Conservation (phyloP, 1,140 invertebrate species). For the Pentalonia nigronervosa region DNA sequence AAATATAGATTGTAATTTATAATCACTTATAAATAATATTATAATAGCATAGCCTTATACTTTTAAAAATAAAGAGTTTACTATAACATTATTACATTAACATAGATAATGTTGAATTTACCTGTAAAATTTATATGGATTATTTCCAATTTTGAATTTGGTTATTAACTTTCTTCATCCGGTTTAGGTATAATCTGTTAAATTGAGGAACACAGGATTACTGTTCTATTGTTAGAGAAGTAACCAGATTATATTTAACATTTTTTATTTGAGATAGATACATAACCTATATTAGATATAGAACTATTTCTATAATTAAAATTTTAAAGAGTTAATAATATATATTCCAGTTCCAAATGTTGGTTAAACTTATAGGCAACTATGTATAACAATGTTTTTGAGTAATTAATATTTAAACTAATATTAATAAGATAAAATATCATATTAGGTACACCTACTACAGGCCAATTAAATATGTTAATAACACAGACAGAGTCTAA, state of each 20-base stretch:
- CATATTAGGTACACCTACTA: neutral
- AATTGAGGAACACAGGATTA: slow-evolving; percentile 7
- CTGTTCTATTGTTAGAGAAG: neutral
- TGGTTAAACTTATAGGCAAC: neutral
- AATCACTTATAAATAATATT: neutral
- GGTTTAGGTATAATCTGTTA: neutral
- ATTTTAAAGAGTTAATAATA: neutral
- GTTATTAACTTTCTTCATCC: neutral
- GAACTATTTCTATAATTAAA: neutral
- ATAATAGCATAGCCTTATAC: neutral
- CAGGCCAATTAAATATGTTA: neutral
- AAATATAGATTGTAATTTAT: neutral
- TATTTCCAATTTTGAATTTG: neutral
- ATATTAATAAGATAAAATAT: neutral
- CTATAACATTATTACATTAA: neutral
- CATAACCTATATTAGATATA: neutral
- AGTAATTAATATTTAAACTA: neutral
- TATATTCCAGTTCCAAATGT: too few relatives aligned
- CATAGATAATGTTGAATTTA: neutral
- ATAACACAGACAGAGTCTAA: neutral
- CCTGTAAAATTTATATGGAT: neutral
- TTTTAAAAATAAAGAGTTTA: neutral
- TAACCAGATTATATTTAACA: neutral
- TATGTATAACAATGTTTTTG: neutral
- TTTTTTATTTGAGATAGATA: neutral